Base-by-base conservation (phyloP, 2,113 vertebrate genomes). In the Lipophrys pholis region DNA sequence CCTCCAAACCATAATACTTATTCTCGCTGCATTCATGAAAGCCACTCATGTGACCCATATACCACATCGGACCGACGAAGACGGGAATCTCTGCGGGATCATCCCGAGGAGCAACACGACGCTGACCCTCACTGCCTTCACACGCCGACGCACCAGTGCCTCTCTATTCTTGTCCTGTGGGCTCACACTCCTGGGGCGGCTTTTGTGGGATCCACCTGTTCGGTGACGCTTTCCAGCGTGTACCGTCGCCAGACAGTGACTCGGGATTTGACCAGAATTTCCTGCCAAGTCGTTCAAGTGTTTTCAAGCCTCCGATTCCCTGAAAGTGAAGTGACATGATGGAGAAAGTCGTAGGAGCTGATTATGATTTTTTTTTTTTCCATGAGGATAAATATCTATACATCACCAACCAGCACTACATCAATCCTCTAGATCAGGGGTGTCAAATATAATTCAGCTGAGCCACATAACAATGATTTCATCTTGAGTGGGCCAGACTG, bases 181-280 rank as follows among this genome's bases (percentile, higher is more conserved):
- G 63, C 61, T 72, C 65, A 16, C 49, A 40, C 75, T 76, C 68
- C 53, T 5, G 14, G 3, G 61, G 52, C 57, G 50, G 2, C 69
- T 63, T 2, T 30, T 50, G 55, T 38, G 49, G 58, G 58, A 73
- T 65, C 74, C 85, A 87, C 85, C 81, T 86, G 83, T 79, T 70
- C 30, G 17, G 40, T 53, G 21, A 73, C 46, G 54, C 54, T 72
- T 8, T 74, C 42, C 57, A 46, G 40, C 8, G 12, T 58, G 56
- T 41, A 38, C 30, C 57, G 49, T 78, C 40, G 63, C 5, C 4
- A 0, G 62, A 73, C 56, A 3, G 41, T 54, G 78, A 59, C 66
- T 80, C 80, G n/a, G 6, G 38, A 12, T 68, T 64, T 68, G 41
- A 79, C 48, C 40, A 11, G 0, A 8, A 9, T 30, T 30, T 30